Evolutionary conservation across 2,797 vertebrate genomes (phyloP).

Genomic region (Zenarchopterus dispar): DNA sequence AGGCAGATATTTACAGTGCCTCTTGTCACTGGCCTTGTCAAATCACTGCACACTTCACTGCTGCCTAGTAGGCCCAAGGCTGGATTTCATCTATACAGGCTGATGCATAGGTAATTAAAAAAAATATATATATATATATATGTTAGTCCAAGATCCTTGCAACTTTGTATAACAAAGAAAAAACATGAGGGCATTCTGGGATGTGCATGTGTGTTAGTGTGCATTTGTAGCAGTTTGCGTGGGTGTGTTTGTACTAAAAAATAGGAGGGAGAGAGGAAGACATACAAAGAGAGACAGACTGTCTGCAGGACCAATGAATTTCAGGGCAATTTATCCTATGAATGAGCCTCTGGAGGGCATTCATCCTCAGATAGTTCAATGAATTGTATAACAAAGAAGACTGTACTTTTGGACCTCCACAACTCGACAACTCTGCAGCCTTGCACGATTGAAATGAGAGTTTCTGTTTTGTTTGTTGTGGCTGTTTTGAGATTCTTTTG

Average conservation of each 20-base stretch:
- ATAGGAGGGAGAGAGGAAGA: slow-evolving; percentile 20
- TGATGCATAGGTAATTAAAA: slow-evolving; percentile 69
- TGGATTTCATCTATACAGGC: slow-evolving; percentile 59
- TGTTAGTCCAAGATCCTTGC: slow-evolving; percentile 41
- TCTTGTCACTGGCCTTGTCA: slow-evolving; percentile 81
- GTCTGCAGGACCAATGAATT: slow-evolving; percentile 65
- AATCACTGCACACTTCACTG: slow-evolving; percentile 80
- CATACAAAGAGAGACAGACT: slow-evolving; percentile 36
- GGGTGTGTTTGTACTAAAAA: slow-evolving; percentile 20
- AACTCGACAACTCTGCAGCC: slow-evolving; percentile 6
- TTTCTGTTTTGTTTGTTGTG: neutral
- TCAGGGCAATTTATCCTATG: slow-evolving; percentile 66
- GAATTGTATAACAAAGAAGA: slow-evolving; percentile 54
- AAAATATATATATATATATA: too few species aligned
- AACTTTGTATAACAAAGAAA: slow-evolving; percentile 47
- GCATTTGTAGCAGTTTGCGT: slow-evolving; percentile 24
- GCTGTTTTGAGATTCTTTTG: too few species aligned
- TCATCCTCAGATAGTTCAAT: slow-evolving; percentile 44
- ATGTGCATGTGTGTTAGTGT: slow-evolving; percentile 25
- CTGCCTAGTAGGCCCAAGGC: slow-evolving; percentile 64
- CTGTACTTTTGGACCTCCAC: slow-evolving; percentile 31
- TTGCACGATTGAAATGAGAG: slow-evolving; percentile 3
- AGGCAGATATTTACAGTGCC: slow-evolving; percentile 78
- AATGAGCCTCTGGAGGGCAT: slow-evolving; percentile 64
- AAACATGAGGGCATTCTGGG: slow-evolving; percentile 35